Evolutionary conservation across 2,888 invertebrate species (phyloP).

Genomic region (Agrotis clavis): DNA sequence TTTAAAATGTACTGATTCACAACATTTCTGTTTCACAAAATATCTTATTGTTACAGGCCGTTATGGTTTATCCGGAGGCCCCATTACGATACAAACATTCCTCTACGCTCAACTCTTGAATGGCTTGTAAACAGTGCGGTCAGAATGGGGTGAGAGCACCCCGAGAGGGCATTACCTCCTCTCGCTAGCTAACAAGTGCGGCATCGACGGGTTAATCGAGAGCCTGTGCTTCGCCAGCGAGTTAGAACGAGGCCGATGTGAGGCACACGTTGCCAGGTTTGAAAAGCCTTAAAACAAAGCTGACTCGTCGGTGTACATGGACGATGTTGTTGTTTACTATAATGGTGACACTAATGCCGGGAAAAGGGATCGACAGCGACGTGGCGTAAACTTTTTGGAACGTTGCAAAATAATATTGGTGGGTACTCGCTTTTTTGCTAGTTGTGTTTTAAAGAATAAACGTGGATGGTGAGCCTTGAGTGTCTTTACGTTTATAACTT

Average conservation of each 20-base stretch:
- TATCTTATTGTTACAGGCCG: background rate
- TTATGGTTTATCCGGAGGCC: constrained; percentile 2
- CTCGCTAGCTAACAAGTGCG: constrained; percentile 63
- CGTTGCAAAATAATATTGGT: background rate
- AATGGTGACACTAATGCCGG: constrained; percentile 28
- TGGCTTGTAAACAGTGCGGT: constrained; percentile 17
- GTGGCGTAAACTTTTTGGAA: constrained; percentile 22
- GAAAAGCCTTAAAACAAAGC: constrained; percentile 9
- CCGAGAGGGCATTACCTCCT: constrained; percentile 56
- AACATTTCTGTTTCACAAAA: background rate
- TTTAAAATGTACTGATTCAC: background rate
- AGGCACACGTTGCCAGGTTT: constrained; percentile 23
- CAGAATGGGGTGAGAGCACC: constrained; percentile 14
- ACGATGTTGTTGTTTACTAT: constrained; percentile 18
- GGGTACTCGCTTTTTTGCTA: background rate
- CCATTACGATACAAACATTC: constrained; percentile 12
- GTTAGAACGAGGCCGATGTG: constrained; percentile 50
- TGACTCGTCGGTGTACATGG: constrained; percentile 2
- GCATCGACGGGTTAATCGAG: constrained; percentile 55
- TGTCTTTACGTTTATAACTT: background rate
- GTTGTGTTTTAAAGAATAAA: background rate
- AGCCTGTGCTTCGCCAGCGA: constrained; percentile 36
- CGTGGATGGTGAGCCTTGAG: background rate
- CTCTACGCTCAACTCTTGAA: constrained; percentile 32
- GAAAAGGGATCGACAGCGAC: background rate